Evolutionary conservation across 2,888 invertebrate species (phyloP).

Genomic region (Malthinus flaveolus): DNA sequence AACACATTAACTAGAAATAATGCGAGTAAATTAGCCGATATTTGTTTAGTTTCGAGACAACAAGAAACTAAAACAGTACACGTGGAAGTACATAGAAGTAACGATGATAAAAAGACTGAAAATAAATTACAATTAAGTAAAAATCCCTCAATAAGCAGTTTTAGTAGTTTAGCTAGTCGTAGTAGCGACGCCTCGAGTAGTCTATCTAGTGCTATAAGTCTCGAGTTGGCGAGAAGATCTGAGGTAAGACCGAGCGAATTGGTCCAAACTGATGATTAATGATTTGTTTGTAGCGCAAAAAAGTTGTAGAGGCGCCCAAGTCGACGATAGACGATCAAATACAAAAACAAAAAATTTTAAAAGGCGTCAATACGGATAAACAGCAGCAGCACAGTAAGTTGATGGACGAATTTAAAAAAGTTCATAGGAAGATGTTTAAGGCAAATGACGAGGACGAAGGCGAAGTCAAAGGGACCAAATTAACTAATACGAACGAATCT

Average conservation of each 20-base stretch:
- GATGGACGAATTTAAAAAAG: conserved; percentile 89
- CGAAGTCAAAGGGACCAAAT: neutral
- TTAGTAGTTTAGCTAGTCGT: conserved; percentile 48
- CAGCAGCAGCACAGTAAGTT: conserved; percentile 73
- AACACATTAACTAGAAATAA: conserved; percentile 39
- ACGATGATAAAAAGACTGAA: conserved; percentile 44
- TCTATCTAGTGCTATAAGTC: conserved; percentile 70
- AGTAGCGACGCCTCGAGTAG: conserved; percentile 55
- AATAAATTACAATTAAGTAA: conserved; percentile 41
- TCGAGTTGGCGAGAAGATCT: conserved; percentile 69
- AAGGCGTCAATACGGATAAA: conserved; percentile 62
- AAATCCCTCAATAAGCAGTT: conserved; percentile 51
- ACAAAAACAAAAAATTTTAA: conserved; percentile 52
- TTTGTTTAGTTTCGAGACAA: conserved; percentile 54
- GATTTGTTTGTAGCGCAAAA: conserved; percentile 22
- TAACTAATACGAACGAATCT: too few relatives aligned
- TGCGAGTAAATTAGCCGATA: conserved; percentile 50
- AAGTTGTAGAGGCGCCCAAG: conserved; percentile 31
- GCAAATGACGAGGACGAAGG: conserved; percentile 35
- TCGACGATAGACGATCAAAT: conserved; percentile 52
- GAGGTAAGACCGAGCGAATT: conserved; percentile 56
- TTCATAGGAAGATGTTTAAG: conserved; percentile 85
- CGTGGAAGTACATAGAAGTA: conserved; percentile 73
- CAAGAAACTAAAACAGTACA: conserved; percentile 68
- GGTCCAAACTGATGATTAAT: neutral